Evolutionary conservation across 2,888 invertebrate species (phyloP).

Genomic region (Lagria hirta): DNA sequence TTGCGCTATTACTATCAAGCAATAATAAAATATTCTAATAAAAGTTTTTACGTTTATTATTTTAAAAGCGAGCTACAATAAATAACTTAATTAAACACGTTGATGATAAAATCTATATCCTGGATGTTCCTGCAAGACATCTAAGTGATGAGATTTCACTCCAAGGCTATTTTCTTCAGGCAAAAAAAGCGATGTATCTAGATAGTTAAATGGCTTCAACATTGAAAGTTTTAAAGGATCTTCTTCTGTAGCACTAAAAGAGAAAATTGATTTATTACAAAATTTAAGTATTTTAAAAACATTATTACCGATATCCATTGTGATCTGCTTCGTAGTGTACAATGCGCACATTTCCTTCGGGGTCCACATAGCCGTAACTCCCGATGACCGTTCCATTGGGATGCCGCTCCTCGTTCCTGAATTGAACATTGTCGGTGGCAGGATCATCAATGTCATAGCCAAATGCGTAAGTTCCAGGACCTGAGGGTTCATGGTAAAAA

Average conservation of each 20-base stretch:
- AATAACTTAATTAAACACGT: too few relatives aligned
- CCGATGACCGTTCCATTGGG: slow-evolving; percentile 73
- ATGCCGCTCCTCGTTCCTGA: slow-evolving; percentile 68
- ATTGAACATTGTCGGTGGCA: slow-evolving; percentile 67
- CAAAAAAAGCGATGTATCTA: background rate
- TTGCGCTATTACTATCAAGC: too few relatives aligned
- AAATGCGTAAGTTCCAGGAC: slow-evolving; percentile 69
- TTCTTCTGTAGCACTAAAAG: slow-evolving; percentile 18
- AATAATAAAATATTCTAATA: too few relatives aligned
- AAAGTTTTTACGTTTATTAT: too few relatives aligned
- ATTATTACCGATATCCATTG: slow-evolving; percentile 64
- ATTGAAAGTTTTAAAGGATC: slow-evolving; percentile 11
- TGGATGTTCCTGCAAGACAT: too few relatives aligned
- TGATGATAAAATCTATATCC: too few relatives aligned
- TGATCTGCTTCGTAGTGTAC: slow-evolving; percentile 68
- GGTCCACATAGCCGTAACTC: slow-evolving; percentile 69
- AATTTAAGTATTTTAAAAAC: slow-evolving; percentile 3
- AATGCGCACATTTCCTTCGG: slow-evolving; percentile 62
- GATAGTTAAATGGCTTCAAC: slow-evolving; percentile 10
- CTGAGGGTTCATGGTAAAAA: slow-evolving; percentile 52
- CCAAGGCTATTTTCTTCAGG: too few relatives aligned
- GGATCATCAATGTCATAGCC: slow-evolving; percentile 72
- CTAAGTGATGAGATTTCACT: too few relatives aligned
- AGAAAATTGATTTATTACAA: slow-evolving; percentile 8
- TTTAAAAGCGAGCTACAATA: too few relatives aligned